These are phyloP conservation scores for Cydia fagiglandana DNA, from an alignment of 1,140 invertebrate genomes.

Conservation along the genomic window DNA sequence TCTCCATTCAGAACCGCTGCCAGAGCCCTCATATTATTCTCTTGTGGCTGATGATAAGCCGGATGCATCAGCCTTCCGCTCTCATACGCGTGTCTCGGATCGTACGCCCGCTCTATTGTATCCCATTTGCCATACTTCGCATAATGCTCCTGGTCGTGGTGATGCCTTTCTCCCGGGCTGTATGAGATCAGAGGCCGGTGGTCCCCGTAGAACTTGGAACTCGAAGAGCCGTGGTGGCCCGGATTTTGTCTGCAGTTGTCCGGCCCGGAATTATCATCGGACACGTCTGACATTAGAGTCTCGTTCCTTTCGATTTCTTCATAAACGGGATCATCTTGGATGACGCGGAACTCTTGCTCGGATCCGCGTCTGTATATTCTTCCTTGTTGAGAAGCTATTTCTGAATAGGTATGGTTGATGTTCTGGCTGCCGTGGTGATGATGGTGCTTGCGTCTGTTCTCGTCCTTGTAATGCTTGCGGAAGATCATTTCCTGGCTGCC, in stretches of 20 bases:
- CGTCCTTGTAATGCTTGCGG: constrained; percentile 73
- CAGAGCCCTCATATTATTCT: constrained; percentile 82
- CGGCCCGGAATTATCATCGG: constrained; percentile 88
- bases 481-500: constrained; percentile 75
- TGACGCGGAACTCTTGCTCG: constrained; percentile 71
- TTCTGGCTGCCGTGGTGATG: constrained; percentile 70
- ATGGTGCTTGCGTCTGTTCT: constrained; percentile 66
- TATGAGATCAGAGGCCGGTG: constrained; percentile 87
- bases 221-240: constrained; percentile 80
- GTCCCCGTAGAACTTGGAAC: constrained; percentile 87
- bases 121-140: constrained; percentile 80
- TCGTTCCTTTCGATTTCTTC: constrained; percentile 88
- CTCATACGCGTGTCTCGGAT: constrained; percentile 67
- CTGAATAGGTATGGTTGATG: constrained; percentile 81
- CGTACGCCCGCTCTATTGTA: constrained; percentile 79
- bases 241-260: constrained; percentile 82
- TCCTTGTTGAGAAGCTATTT: constrained; percentile 77
- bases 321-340: constrained; percentile 88
- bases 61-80: constrained; percentile 73
- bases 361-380: constrained; percentile 74
- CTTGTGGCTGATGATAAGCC: constrained; percentile 70
- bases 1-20: constrained; percentile 90
- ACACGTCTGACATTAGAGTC: constrained; percentile 88
- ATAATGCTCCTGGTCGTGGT: constrained; percentile 80
- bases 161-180: constrained; percentile 79